Evolutionary conservation across 2,888 invertebrate species (phyloP), one percentile per base, ranked within the genome.

Genomic region (Suillia variegata): DNA sequence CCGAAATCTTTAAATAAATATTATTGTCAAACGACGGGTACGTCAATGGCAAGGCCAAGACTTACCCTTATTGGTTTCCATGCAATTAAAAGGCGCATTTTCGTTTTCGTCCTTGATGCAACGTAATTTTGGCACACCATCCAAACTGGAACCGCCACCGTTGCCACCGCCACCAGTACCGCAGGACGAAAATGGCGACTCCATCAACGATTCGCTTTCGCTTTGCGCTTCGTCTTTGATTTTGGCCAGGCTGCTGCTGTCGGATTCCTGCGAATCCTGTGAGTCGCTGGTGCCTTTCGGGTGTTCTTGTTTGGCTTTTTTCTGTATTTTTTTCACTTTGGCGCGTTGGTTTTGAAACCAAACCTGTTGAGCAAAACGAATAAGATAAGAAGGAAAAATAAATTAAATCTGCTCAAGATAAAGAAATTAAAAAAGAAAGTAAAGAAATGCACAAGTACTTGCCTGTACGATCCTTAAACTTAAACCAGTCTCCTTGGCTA

Each of bases 401-500:
- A 31, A 56, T 31, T 24, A 50, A 20, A 49, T 17, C 2, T n/a
- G n/a, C n/a, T 5, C 31, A 31, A 31, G 31, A 31, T 31, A 12
- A 31, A 5, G 31, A 5, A 31, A 5, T 31, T 12, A 12, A 31
- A 12, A n/a, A n/a, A n/a, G n/a, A n/a, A n/a, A n/a, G n/a, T n/a
- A n/a, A n/a, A 31, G 31, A 31, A 6, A 31, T 12, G 12, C 31
- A 31, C 31, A 31, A 12, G 5, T 4, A 2, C 48, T 73, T 73
- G 93, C 93, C 85, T 93, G 93, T 13, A 93, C 93, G 63, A 93
- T 93, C 67, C 93, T 84, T 38, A 93, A 90, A 72, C 91, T 92
- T 55, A 93, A 84, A 12, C 93, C 93, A 1, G 93, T 93, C 78
- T 93, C 93, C 76, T 92, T 91, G 12, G 93, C 93, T 62, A 93